phyloP scores from a whole-genome alignment of 2,113 vertebrate species.

The Macquaria ambigua region DNA sequence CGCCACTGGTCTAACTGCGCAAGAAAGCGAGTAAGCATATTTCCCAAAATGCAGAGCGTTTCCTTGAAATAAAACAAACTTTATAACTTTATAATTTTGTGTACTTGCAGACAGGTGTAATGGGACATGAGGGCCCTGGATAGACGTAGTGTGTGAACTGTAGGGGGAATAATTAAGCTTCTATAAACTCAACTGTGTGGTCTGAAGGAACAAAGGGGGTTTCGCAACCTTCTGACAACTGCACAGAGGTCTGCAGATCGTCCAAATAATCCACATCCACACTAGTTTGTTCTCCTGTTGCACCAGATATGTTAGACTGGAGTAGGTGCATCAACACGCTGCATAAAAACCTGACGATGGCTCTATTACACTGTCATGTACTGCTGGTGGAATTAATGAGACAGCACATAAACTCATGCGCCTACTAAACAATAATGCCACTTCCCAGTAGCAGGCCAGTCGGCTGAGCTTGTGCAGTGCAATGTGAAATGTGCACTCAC shows the following conservation, averaged over 20 bases:
- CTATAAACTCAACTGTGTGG: slow-evolving; percentile 71
- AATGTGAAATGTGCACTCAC: slow-evolving; percentile 65
- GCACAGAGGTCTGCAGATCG: slow-evolving; percentile 45
- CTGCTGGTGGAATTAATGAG: slow-evolving; percentile 37
- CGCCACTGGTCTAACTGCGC: neutral
- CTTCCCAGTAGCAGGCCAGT: slow-evolving; percentile 51
- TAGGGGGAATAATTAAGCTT: slow-evolving; percentile 60
- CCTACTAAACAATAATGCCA: slow-evolving; percentile 43
- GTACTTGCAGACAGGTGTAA: slow-evolving; percentile 56
- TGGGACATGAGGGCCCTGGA: slow-evolving; percentile 37
- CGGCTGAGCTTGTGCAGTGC: slow-evolving; percentile 43
- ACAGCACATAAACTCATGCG: slow-evolving; percentile 18
- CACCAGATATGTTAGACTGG: neutral
- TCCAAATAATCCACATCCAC: slow-evolving; percentile 36
- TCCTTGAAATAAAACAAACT: slow-evolving; percentile 24
- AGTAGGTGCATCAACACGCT: slow-evolving; percentile 2
- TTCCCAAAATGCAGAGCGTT: slow-evolving; percentile 15
- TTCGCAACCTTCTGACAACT: slow-evolving; percentile 46
- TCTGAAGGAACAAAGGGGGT: slow-evolving; percentile 51
- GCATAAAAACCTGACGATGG: slow-evolving; percentile 3
- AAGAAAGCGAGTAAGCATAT: neutral
- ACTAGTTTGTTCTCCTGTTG: neutral
- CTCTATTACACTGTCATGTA: neutral
- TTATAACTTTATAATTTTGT: slow-evolving; percentile 4
- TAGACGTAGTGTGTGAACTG: slow-evolving; percentile 22